These are phyloP conservation scores for Amphiprion clarkii DNA, from an alignment of 2,797 vertebrate genomes.

Conservation along the genomic window DNA sequence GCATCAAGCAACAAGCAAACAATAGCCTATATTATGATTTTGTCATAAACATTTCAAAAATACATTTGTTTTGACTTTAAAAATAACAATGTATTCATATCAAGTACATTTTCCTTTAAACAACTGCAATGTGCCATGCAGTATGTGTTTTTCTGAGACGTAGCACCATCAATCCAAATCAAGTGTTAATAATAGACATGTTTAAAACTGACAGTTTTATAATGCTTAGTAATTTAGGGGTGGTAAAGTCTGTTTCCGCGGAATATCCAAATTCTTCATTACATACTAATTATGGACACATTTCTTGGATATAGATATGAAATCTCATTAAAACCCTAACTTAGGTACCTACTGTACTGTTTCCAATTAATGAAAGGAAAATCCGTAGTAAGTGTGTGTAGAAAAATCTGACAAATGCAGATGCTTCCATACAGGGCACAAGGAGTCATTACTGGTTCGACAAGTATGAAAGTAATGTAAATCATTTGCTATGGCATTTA, in stretches of 20 bases:
- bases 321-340: slow-evolving; percentile 7
- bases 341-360: neutral
- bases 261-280: slow-evolving; percentile 18
- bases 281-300: neutral
- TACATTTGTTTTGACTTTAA: slow-evolving; percentile 4
- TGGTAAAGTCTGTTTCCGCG: too few species aligned
- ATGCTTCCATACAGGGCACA: neutral
- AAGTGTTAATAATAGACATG: neutral
- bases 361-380: neutral
- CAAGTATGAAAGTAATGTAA: neutral
- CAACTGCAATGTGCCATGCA: neutral
- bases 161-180: neutral
- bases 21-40: slow-evolving; percentile 5
- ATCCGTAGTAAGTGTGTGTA: neutral
- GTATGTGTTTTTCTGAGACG: neutral
- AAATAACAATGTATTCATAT: neutral
- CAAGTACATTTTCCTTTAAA: neutral
- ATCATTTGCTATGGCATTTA: slow-evolving; percentile 3
- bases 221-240: neutral
- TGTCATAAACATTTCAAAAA: neutral
- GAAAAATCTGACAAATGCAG: neutral
- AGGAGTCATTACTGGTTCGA: neutral
- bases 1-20: neutral
- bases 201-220: neutral
- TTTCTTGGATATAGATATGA: neutral